phyloP scores from a whole-genome alignment of 2,888 invertebrate genomes.

The Mimas tiliae region DNA sequence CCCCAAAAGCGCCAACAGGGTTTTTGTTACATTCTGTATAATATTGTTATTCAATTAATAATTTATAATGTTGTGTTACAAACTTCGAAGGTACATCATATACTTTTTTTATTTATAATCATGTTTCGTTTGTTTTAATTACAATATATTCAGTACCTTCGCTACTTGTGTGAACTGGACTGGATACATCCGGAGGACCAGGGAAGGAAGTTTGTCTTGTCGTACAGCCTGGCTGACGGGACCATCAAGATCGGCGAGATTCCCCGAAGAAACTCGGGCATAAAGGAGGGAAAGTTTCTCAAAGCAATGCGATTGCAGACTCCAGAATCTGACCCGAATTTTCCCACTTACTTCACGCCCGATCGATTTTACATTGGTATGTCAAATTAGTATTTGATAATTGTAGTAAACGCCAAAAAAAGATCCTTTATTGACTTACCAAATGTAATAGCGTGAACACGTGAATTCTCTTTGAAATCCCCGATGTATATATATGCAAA shows the following conservation, averaged over 20 bases:
- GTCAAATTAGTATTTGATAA: background rate
- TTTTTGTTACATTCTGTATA: too few species aligned
- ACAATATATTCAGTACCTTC: slow-evolving; percentile 76
- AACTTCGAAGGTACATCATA: too few species aligned
- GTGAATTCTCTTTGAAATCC: too few species aligned
- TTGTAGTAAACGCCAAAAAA: background rate
- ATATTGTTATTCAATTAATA: too few species aligned
- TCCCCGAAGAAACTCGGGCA: slow-evolving; percentile 89
- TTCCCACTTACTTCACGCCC: slow-evolving; percentile 91
- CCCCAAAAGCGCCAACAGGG: too few species aligned
- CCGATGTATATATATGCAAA: too few species aligned
- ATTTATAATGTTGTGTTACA: too few species aligned
- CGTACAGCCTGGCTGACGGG: slow-evolving; percentile 91
- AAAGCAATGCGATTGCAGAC: slow-evolving; percentile 87
- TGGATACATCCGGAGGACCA: slow-evolving; percentile 91
- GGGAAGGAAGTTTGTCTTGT: slow-evolving; percentile 89
- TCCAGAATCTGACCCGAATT: slow-evolving; percentile 87
- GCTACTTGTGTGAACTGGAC: slow-evolving; percentile 91
- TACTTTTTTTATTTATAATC: too few species aligned
- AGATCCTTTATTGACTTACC: too few species aligned
- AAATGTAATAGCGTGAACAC: too few species aligned
- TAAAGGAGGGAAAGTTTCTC: slow-evolving; percentile 90
- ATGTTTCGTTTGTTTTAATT: background rate
- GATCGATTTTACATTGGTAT: slow-evolving; percentile 91
- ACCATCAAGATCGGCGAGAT: slow-evolving; percentile 90